These are phyloP conservation scores for Frieseomelitta varia DNA, from an alignment of 1,140 invertebrate species.

Conservation along the genomic window DNA sequence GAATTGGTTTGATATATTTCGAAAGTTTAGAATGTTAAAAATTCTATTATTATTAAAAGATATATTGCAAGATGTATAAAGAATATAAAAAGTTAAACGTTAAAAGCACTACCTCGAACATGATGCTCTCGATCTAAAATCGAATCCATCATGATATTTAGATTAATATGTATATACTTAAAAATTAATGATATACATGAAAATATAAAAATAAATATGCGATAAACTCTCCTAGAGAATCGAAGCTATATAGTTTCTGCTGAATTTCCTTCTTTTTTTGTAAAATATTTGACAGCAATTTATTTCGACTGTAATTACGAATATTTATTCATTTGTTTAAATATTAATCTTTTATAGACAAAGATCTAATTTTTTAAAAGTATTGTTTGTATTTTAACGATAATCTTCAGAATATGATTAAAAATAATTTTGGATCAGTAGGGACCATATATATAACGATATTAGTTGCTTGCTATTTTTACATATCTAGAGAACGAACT, in stretches of 20 bases:
- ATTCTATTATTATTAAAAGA: not conserved
- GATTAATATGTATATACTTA: conserved; percentile 1
- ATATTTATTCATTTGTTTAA: not conserved
- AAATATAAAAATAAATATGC: conserved; percentile 18
- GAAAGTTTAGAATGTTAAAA: not conserved
- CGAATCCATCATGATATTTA: conserved; percentile 31
- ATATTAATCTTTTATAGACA: not conserved
- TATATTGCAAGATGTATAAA: not conserved
- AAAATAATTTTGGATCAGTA: conserved; percentile 41
- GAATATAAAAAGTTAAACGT: not conserved
- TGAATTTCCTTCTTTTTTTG: not conserved
- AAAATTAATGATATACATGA: not conserved
- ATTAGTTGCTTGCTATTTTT: conserved; percentile 38
- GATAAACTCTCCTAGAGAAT: not conserved
- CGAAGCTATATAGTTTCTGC: conserved; percentile 15
- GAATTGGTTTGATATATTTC: not conserved
- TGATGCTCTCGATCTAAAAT: conserved; percentile 18
- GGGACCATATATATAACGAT: conserved; percentile 33
- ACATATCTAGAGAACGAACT: conserved; percentile 2
- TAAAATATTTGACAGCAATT: not conserved
- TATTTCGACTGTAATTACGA: not conserved
- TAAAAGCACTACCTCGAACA: conserved; percentile 45
- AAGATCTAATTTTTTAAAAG: not conserved
- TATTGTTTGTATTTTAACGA: not conserved
- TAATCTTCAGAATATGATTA: not conserved